Evolutionary conservation across 2,888 invertebrate genomes (phyloP).

Genomic region (Lasioglossum malachurum): DNA sequence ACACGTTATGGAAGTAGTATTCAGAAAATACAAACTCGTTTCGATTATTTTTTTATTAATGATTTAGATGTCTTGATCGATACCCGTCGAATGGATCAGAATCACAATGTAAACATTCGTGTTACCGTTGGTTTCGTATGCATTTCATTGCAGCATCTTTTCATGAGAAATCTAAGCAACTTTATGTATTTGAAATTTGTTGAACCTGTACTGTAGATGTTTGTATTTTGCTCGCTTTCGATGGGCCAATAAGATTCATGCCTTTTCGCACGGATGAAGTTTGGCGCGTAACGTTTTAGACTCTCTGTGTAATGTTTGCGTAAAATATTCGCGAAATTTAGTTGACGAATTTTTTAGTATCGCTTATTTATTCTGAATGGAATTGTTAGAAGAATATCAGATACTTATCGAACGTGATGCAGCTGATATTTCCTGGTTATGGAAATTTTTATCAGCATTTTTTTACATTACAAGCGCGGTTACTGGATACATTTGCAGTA

Average conservation of each 20-base stretch:
- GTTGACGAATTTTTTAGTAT: not conserved
- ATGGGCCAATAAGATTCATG: constrained; percentile 40
- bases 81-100: not conserved
- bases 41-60: not conserved
- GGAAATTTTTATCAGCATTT: constrained; percentile 71
- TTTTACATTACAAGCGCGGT: constrained; percentile 66
- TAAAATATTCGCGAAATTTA: constrained; percentile 2
- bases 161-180: not conserved
- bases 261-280: constrained; percentile 38
- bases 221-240: constrained; percentile 43
- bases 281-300: constrained; percentile 56
- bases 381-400: constrained; percentile 68
- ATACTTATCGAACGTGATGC: constrained; percentile 73
- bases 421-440: constrained; percentile 69
- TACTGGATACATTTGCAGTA: constrained; percentile 72
- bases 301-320: not conserved
- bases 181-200: constrained; percentile 19
- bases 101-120: not conserved
- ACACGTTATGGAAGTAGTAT: constrained; percentile 30
- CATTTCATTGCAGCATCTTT: not conserved
- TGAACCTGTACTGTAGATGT: constrained; percentile 18
- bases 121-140: not conserved
- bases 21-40: constrained; percentile 23
- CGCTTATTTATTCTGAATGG: constrained; percentile 10
- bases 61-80: constrained; percentile 2